phyloP scores from a whole-genome alignment of 2,113 vertebrate species.

The Trinectes maculatus region DNA sequence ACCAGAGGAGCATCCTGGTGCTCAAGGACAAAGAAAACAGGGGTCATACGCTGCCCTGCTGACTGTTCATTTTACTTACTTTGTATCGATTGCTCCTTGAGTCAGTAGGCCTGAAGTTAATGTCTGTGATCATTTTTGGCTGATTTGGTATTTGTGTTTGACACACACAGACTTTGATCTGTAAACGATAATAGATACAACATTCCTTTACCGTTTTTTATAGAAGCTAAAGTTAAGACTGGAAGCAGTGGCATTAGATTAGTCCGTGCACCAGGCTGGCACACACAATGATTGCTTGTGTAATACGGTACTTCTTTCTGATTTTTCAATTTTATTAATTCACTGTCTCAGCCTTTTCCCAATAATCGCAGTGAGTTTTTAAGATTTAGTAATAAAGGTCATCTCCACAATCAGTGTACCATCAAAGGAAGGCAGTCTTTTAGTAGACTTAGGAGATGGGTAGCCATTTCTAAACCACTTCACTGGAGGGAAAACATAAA shows the following conservation, averaged over 20 bases:
- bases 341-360: conserved; percentile 18
- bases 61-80: conserved; percentile 34
- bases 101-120: conserved; percentile 15
- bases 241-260: conserved; percentile 22
- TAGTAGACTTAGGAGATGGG: neutral
- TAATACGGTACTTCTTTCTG: conserved; percentile 26
- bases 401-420: neutral
- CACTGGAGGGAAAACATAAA: neutral
- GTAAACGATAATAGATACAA: conserved; percentile 25
- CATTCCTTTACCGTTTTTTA: conserved; percentile 8
- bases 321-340: conserved; percentile 45
- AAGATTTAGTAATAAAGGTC: conserved; percentile 4
- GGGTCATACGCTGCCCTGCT: conserved; percentile 22
- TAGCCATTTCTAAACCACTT: neutral
- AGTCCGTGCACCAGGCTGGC: too few species aligned
- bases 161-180: conserved; percentile 10
- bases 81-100: conserved; percentile 36
- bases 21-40: conserved; percentile 8
- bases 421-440: neutral
- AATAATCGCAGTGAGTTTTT: conserved; percentile 14
- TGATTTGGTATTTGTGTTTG: conserved; percentile 38
- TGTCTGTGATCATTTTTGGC: conserved; percentile 27
- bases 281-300: conserved; percentile 26
- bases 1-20: conserved; percentile 1
- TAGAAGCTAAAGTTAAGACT: conserved; percentile 1